These are phyloP conservation scores for Holcopasites calliopsidis DNA, from an alignment of 1,140 invertebrate genomes.

Conservation along the genomic window DNA sequence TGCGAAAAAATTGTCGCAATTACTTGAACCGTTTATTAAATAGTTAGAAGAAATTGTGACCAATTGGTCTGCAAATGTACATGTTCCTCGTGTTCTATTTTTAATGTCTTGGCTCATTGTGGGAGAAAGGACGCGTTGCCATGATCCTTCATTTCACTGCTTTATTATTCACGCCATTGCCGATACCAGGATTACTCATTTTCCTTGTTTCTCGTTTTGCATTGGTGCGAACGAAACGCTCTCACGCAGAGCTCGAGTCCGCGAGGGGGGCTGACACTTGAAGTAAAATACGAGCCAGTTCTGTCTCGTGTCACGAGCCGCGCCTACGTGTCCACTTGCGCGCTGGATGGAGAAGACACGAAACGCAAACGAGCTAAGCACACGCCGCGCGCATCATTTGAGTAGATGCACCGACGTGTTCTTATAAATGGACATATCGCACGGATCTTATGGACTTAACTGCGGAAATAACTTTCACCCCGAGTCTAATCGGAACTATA, in stretches of 20 bases:
- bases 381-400: no score
- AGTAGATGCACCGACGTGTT: no score
- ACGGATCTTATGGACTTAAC: no score
- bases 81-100: conserved; percentile 2
- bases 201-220: conserved; percentile 12
- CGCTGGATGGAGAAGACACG: conserved; percentile 18
- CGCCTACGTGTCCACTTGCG: conserved; percentile 55
- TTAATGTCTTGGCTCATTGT: background rate
- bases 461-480: background rate
- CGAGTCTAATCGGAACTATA: no score
- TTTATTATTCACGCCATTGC: conserved; percentile 45
- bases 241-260: conserved; percentile 63
- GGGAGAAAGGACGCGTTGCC: background rate
- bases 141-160: conserved; percentile 32
- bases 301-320: conserved; percentile 65
- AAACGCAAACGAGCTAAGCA: background rate
- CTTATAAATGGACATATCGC: background rate
- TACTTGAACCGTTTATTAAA: no score
- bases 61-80: no score
- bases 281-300: conserved; percentile 70
- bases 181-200: conserved; percentile 29
- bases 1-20: no score
- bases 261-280: conserved; percentile 54
- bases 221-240: conserved; percentile 39
- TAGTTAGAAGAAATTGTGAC: no score